These are phyloP conservation scores for Lymantria monacha DNA, from an alignment of 2,888 invertebrate genomes.

Conservation along the genomic window DNA sequence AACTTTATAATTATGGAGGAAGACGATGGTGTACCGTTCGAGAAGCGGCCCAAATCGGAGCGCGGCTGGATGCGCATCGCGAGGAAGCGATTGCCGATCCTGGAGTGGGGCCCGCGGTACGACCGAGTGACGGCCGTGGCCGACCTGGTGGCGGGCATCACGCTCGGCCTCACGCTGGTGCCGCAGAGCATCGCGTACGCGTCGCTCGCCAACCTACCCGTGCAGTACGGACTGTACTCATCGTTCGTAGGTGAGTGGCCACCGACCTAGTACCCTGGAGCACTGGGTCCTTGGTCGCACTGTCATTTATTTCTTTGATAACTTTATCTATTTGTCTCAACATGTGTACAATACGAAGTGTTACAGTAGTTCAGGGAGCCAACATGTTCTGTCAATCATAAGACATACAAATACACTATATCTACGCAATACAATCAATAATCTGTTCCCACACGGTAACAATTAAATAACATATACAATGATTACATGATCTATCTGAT, in stretches of 20 bases:
- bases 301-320: no score
- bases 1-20: slow-evolving; percentile 28
- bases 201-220: slow-evolving; percentile 90
- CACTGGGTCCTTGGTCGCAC: no score
- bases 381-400: no score
- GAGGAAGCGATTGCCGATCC: slow-evolving; percentile 70
- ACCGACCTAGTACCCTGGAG: no score
- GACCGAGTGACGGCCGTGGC: slow-evolving; percentile 85
- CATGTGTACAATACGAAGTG: no score
- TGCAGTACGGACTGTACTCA: slow-evolving; percentile 96
- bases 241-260: slow-evolving; percentile 88
- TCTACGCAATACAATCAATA: no score
- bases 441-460: no score
- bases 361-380: no score
- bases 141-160: slow-evolving; percentile 94
- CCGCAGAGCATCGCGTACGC: slow-evolving; percentile 97
- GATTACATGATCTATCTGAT: no score
- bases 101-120: slow-evolving; percentile 87
- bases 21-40: slow-evolving; percentile 38
- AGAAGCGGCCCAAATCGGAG: slow-evolving; percentile 15
- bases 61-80: slow-evolving; percentile 33
- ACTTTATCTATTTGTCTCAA: no score
- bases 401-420: no score
- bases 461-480: no score
- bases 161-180: slow-evolving; percentile 94